phyloP scores from a whole-genome alignment of 2,797 vertebrate species.

The Cheirogaleus major region DNA sequence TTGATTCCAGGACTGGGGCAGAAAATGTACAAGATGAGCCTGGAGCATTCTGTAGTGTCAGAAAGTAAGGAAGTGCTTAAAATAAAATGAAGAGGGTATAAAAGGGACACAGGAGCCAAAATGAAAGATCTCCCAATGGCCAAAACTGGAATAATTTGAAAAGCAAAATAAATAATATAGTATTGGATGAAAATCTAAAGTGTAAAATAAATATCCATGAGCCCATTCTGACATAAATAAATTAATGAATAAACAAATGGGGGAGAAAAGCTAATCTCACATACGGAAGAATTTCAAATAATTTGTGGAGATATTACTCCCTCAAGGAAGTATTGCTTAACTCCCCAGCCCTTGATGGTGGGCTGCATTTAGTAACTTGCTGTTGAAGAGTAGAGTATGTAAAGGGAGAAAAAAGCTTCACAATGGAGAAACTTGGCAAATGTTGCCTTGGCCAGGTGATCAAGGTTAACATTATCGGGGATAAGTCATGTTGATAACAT shows the following conservation, averaged over 20 bases:
- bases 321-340: neutral
- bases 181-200: neutral
- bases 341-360: neutral
- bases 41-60: neutral
- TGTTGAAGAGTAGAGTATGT: neutral
- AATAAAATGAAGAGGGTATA: neutral
- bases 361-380: neutral
- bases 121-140: neutral
- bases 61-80: neutral
- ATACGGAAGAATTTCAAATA: neutral
- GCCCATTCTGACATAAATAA: neutral
- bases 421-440: neutral
- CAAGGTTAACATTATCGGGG: neutral
- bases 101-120: neutral
- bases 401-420: neutral
- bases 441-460: too few species aligned
- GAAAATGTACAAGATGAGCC: neutral
- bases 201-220: neutral
- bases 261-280: neutral
- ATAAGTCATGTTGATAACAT: neutral
- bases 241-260: neutral
- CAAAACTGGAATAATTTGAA: neutral
- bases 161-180: neutral
- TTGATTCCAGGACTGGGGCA: neutral
- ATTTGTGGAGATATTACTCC: neutral